These are phyloP conservation scores for Enteromius radiatus DNA, from an alignment of 2,797 vertebrate genomes.

Conservation along the genomic window DNA sequence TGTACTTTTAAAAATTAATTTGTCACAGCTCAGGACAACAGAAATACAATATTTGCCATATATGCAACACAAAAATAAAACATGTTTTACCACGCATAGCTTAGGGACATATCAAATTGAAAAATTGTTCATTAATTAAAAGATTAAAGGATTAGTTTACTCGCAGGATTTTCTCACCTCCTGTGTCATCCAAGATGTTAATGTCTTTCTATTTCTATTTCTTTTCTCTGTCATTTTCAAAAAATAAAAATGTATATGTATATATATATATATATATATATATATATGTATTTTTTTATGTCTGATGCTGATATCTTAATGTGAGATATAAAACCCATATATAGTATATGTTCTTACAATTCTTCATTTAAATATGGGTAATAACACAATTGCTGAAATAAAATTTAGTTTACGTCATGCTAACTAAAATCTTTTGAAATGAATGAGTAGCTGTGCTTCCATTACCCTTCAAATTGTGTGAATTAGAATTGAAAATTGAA, in stretches of 20 bases:
- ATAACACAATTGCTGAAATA: too few relatives aligned
- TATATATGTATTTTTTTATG: neutral
- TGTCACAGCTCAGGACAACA: neutral
- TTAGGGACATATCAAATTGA: neutral
- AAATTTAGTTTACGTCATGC: neutral
- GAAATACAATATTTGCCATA: neutral
- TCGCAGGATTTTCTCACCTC: neutral
- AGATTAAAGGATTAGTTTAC: neutral
- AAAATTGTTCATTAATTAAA: neutral
- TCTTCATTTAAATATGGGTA: too few relatives aligned
- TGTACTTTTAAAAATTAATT: neutral
- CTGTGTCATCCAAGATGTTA: neutral
- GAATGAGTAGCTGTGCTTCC: too few relatives aligned
- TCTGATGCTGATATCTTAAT: neutral
- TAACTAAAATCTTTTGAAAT: neutral
- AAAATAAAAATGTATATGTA: neutral
- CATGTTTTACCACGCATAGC: neutral
- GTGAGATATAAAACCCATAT: neutral
- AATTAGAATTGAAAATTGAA: too few relatives aligned
- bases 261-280: too few relatives aligned
- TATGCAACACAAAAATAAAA: neutral
- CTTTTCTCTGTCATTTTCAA: neutral
- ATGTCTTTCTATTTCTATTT: neutral
- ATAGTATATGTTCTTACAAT: neutral
- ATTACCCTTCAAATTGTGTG: too few relatives aligned